Conservation (phyloP, 2,797 vertebrate genomes). For the Pteropus rufus region DNA sequence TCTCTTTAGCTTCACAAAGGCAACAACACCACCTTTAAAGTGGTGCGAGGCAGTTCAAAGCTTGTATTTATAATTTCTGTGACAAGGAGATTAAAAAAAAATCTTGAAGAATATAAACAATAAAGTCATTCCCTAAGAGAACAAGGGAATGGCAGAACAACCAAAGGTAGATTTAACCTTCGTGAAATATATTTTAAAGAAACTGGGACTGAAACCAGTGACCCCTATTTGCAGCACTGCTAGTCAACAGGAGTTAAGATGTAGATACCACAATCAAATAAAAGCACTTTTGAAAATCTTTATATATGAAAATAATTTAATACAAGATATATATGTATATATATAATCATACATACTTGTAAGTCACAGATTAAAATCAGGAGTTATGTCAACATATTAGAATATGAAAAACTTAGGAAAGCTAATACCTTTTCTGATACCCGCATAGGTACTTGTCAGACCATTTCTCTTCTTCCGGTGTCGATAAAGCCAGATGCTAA, state of each 20-base stretch:
- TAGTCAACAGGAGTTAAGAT: rapidly evolving
- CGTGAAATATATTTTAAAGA: background rate
- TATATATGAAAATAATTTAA: background rate
- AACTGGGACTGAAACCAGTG: background rate
- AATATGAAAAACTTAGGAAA: background rate
- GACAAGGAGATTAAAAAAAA: background rate
- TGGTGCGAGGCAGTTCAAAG: background rate
- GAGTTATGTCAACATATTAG: background rate
- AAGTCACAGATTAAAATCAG: background rate
- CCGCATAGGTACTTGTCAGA: conserved; percentile 94
- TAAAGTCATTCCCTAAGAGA: background rate
- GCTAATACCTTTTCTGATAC: conserved; percentile 94
- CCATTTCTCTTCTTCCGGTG: conserved; percentile 97
- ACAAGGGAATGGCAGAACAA: rapidly evolving
- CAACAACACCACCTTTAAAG: background rate
- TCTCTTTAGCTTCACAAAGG: background rate
- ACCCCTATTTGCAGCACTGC: background rate
- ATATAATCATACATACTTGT: no score
- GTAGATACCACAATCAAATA: background rate
- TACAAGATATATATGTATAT: rapidly evolving
- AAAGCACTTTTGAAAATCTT: background rate
- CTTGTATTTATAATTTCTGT: background rate
- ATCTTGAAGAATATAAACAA: background rate
- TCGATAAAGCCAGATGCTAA: conserved; percentile 98
- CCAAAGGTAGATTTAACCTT: background rate